phyloP scores from a whole-genome alignment of 2,888 invertebrate genomes.

The Miltochrista miniata region DNA sequence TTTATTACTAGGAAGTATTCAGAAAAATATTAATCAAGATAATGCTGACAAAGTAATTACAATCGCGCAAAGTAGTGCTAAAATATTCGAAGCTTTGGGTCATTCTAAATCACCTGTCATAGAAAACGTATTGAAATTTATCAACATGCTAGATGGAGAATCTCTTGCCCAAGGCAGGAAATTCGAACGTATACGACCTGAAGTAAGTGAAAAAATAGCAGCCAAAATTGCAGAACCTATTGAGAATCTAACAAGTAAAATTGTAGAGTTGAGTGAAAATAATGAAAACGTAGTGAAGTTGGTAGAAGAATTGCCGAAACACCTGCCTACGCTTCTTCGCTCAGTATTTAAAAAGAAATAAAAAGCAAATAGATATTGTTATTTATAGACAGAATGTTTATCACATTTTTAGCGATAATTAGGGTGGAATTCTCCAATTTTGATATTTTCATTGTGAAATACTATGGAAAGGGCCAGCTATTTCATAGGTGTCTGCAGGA shows the following conservation, averaged over 20 bases:
- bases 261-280: slow-evolving; percentile 13
- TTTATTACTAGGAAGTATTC: slow-evolving; percentile 30
- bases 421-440: no score
- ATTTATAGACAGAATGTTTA: no score
- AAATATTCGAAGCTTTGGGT: slow-evolving; percentile 17
- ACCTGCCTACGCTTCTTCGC: slow-evolving; percentile 21
- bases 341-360: neutral
- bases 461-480: no score
- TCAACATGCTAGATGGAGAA: slow-evolving; percentile 23
- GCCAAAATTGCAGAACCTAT: slow-evolving; percentile 17
- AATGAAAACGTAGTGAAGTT: slow-evolving; percentile 25
- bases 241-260: neutral
- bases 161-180: slow-evolving; percentile 19
- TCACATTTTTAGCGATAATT: no score
- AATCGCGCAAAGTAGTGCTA: slow-evolving; percentile 23
- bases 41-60: slow-evolving; percentile 29
- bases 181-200: slow-evolving; percentile 11
- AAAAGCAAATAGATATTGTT: no score
- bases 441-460: no score
- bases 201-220: slow-evolving; percentile 15
- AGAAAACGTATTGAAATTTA: slow-evolving; percentile 18
- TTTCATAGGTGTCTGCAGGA: no score
- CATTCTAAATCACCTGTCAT: slow-evolving; percentile 22
- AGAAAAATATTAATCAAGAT: slow-evolving; percentile 20
- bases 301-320: slow-evolving; percentile 19